Base-by-base conservation (phyloP, 2,797 vertebrate species). In the Todus mexicanus region DNA sequence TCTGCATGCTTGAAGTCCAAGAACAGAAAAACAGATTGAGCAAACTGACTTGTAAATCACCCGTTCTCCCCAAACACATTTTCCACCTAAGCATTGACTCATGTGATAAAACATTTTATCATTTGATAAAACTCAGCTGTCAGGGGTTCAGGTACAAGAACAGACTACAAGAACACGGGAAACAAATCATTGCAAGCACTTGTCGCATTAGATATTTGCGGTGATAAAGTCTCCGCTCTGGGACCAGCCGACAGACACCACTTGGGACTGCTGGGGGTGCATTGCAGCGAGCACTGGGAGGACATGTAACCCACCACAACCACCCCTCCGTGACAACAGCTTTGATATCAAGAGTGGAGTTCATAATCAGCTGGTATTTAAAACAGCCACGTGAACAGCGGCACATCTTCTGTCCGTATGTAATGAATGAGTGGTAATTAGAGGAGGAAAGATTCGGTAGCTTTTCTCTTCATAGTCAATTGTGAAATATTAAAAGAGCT, bases 211-310 rank as follows among this genome's bases (percentile, higher is more conserved):
- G 48, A 19, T 38, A 16, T 40, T 92, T 65, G 10, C 31, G 61
- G n/a, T 33, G 37, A 20, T 27, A 64, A n/a, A 57, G 33, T n/a
- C 40, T 53, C 25, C 10, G 3, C 23, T 60, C 63, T 76, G 63
- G 73, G 43, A 40, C 15, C 11, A 31, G 29, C 11, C 47, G 42
- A 29, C 10, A 71, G 80, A 9, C 16, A 7, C 6, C 3, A 1
- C 56, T 42, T 2, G 2, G 68, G 37, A 43, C 47, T 31, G 29
- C 48, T 37, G 4, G 5, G 21, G 37, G 31, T 29, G 11, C 0
- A 4, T 53, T 57, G 51, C 59, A 71, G 71, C 0, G 0, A 80
- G 26, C 1, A 3, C 15, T 15, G 57, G 42, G 38, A 69, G 35
- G 47, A 27, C 14, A 5, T 2, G 38, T 18, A 45, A 17, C 42